Percentiles rank a stretch among this genome's conserved stretches.
Evolutionary conservation across 2,888 invertebrate genomes (phyloP).

Genomic region (Philaethria dido): DNA sequence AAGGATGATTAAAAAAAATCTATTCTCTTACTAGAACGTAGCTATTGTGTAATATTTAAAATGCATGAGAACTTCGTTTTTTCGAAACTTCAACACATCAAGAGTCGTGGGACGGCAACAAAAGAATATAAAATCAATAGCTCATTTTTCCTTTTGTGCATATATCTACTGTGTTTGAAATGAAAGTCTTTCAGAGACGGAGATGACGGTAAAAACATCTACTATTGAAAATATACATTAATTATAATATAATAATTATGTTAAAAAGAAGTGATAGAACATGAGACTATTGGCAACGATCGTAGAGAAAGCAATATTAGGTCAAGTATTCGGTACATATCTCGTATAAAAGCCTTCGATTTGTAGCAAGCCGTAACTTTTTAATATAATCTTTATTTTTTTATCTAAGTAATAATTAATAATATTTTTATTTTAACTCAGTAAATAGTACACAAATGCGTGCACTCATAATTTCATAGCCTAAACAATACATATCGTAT

Average conservation of each 20-base stretch:
- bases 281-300: constrained; percentile 29
- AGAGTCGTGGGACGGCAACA: constrained; percentile 17
- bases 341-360: constrained; percentile 40
- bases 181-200: background rate
- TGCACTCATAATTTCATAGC: too few relatives aligned
- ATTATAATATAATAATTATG: background rate
- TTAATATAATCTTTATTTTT: background rate
- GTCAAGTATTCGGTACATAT: constrained; percentile 42
- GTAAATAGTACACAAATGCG: background rate
- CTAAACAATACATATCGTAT: too few relatives aligned
- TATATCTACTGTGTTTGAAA: constrained; percentile 15
- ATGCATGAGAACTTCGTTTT: constrained; percentile 10
- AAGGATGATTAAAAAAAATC: background rate
- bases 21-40: background rate
- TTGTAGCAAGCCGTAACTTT: constrained; percentile 23
- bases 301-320: constrained; percentile 34
- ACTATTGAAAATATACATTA: background rate
- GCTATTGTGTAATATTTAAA: background rate
- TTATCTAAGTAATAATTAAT: background rate
- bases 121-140: constrained; percentile 21
- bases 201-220: background rate
- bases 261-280: constrained; percentile 8
- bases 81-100: constrained; percentile 1
- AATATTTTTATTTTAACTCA: background rate
- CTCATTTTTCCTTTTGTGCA: constrained; percentile 18